phyloP scores from a whole-genome alignment of 2,113 vertebrate species.

The Nettapus auritus region DNA sequence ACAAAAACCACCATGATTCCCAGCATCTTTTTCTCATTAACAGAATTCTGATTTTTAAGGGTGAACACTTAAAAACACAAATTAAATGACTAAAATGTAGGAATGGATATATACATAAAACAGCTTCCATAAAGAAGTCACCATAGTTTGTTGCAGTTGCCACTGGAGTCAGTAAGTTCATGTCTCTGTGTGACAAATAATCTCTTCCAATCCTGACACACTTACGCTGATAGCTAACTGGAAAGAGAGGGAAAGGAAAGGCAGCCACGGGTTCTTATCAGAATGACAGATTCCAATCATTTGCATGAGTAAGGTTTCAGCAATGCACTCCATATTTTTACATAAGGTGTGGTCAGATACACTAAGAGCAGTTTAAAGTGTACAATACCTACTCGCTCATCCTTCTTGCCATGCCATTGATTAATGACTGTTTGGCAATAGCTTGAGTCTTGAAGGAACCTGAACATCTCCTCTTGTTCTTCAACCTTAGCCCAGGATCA shows the following conservation, averaged over 20 bases:
- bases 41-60: neutral
- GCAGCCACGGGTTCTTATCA: neutral
- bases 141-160: neutral
- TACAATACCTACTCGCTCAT: neutral
- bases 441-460: neutral
- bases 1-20: neutral
- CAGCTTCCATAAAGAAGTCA: neutral
- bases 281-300: neutral
- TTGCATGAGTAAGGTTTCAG: neutral
- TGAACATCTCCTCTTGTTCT: neutral
- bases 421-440: neutral
- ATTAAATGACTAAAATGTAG: neutral
- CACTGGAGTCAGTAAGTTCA: neutral
- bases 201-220: neutral
- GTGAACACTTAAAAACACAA: neutral
- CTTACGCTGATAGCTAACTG: neutral
- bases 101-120: neutral
- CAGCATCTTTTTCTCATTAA: neutral
- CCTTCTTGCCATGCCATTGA: neutral
- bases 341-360: fast-evolving
- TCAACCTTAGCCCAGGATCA: neutral
- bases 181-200: neutral
- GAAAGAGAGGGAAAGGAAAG: neutral
- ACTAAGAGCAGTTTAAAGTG: neutral
- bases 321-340: neutral